A percentile compares a stretch with the other conserved stretches of the same genome.
These are phyloP conservation scores for Psammodynastes pulverulentus DNA, from an alignment of 2,113 vertebrate species.

Conservation along the genomic window DNA sequence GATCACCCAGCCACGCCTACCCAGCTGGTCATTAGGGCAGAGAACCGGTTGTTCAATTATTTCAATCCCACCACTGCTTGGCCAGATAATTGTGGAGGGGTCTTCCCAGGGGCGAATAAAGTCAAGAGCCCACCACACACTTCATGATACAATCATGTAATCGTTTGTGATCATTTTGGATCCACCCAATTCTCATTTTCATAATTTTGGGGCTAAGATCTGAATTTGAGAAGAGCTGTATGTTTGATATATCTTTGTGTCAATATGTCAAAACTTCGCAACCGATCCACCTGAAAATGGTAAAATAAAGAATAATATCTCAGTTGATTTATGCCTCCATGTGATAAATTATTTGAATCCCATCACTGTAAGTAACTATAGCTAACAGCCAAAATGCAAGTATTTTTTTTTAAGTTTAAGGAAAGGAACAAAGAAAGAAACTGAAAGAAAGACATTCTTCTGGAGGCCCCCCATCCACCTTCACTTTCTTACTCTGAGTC, in stretches of 20 bases:
- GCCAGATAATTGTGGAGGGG: background rate
- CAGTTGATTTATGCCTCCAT: background rate
- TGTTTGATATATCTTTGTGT: background rate
- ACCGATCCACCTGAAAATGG: background rate
- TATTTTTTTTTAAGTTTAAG: background rate
- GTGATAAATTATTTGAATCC: background rate
- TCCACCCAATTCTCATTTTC: background rate
- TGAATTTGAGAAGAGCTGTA: background rate
- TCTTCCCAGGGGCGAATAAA: too few species aligned
- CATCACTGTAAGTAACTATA: too few species aligned
- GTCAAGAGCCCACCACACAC: background rate
- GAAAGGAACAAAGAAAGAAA: background rate
- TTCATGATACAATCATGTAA: background rate
- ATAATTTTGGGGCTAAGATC: background rate
- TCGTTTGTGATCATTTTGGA: background rate
- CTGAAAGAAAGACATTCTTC: background rate
- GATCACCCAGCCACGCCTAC: too few species aligned
- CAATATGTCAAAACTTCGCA: background rate
- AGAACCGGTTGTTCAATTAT: too few species aligned
- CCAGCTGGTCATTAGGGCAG: too few species aligned
- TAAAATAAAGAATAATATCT: background rate
- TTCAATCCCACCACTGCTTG: too few species aligned
- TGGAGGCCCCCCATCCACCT: background rate
- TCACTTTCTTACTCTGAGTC: background rate
- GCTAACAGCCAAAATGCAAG: background rate